Base-by-base conservation (phyloP, 1,140 invertebrate species). In the Trichoplusia ni region DNA sequence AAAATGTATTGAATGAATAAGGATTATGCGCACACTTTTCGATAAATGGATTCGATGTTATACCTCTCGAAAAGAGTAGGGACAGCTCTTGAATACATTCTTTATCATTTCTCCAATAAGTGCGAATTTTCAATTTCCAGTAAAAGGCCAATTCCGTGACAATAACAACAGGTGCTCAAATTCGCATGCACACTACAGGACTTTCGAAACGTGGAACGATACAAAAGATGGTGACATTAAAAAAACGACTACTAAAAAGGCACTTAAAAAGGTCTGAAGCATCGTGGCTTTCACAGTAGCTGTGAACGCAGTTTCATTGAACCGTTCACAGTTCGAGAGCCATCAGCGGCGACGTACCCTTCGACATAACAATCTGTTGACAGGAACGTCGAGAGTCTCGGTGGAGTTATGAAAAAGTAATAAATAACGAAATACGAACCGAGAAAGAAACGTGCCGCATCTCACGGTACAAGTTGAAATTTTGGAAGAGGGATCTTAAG, bases 301-400 rank as follows among this genome's bases (percentile, higher is more conserved):
- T 59, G 73, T 73, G 73, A 76, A 74, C 69, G 73, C 71, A 74
- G 64, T 78, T 76, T 78, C 66, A 74, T 69, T 69, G 64, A 65
- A 67, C 71, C 64, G 65, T 66, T 74, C 58, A 54, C 62, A 37
- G 37, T 66, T 69, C 44, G 58, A 56, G 54, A 53, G 49, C 38
- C 62, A 51, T 64, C 42, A 29, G 29, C 21, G 37, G 19, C 14
- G 11, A 13, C 42, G n/a, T 25, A 31, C 60, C 35, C 46, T 62
- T 38, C 61, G 29, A 37, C 51, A 35, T 42, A 59, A 51, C 63
- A 49, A 51, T 33, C 46, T 40, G 37, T 47, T 47, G 44, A 47
- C 62, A 54, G 31, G 37, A 47, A 47, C 19, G 27, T 38, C 29
- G 21, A 47, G 51, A 9, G 23, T 14, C 35, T 27, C 21, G 27